A percentile compares a stretch with the other conserved stretches of the same genome.
Evolutionary conservation across 2,888 invertebrate species (phyloP).

Genomic region (Sarcophaga caerulescens): DNA sequence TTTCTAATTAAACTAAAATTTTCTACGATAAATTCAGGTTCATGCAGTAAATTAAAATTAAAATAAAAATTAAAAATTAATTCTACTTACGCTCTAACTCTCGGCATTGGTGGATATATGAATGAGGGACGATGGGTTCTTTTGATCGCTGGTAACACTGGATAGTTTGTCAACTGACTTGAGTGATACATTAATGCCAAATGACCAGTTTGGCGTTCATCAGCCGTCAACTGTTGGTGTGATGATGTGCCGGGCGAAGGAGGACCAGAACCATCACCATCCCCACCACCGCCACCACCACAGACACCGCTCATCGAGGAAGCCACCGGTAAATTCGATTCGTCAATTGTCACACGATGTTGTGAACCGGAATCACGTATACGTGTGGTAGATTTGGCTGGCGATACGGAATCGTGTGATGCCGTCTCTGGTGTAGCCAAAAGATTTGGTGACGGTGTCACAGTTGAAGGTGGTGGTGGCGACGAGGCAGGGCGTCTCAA

Average conservation of each 20-base stretch:
- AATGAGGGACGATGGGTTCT: constrained; percentile 80
- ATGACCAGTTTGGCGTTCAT: constrained; percentile 77
- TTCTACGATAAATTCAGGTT: no score
- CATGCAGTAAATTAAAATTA: not conserved
- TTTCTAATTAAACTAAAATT: no score
- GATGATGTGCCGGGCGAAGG: constrained; percentile 76
- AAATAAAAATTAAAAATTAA: not conserved
- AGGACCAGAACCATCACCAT: constrained; percentile 76
- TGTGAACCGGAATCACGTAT: constrained; percentile 77
- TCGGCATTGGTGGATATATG: constrained; percentile 79
- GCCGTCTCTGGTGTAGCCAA: constrained; percentile 89
- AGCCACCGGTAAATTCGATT: constrained; percentile 78
- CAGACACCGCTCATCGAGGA: constrained; percentile 76
- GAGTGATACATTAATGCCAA: constrained; percentile 81
- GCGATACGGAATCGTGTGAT: constrained; percentile 84
- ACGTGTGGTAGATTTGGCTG: constrained; percentile 81
- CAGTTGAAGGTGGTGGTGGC: constrained; percentile 67
- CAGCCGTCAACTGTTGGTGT: constrained; percentile 73
- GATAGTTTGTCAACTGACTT: constrained; percentile 80
- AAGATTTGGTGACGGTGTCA: constrained; percentile 85
- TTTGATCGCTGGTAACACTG: constrained; percentile 80
- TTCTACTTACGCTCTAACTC: constrained; percentile 80
- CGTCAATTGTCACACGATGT: constrained; percentile 81
- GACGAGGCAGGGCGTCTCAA: constrained; percentile 70
- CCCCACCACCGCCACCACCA: constrained; percentile 72